Evolutionary conservation across 2,888 invertebrate genomes (phyloP).

Genomic region (Yponomeuta malinellus): DNA sequence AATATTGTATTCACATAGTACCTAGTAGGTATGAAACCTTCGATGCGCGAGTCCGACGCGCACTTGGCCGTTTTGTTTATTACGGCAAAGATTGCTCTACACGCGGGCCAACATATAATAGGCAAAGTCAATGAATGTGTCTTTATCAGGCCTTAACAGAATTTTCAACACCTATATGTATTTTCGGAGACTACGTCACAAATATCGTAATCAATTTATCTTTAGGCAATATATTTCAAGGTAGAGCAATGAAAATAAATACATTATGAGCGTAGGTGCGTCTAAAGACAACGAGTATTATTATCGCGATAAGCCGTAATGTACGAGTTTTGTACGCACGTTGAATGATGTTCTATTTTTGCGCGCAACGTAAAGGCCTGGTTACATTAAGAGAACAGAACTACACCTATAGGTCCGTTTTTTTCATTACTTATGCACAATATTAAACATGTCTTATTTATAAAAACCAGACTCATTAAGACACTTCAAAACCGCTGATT

Average conservation of each 20-base stretch:
- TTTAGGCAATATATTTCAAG: neutral
- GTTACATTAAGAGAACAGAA: slow-evolving; percentile 21
- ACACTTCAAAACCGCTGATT: no score
- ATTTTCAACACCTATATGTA: neutral
- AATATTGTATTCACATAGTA: no score
- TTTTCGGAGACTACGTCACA: neutral
- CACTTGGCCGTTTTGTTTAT: no score
- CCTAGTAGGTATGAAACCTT: no score
- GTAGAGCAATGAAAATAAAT: slow-evolving; percentile 12
- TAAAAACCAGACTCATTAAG: no score
- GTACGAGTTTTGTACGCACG: slow-evolving; percentile 57
- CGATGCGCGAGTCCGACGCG: no score
- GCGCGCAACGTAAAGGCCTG: slow-evolving; percentile 34
- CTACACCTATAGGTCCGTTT: no score
- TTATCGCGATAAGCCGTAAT: slow-evolving; percentile 63
- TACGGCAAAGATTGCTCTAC: no score
- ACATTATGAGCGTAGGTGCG: slow-evolving; percentile 57
- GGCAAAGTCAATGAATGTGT: neutral
- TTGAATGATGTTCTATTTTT: slow-evolving; percentile 69
- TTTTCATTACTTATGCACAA: no score
- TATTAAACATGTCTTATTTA: no score
- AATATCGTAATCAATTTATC: neutral
- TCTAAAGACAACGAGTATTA: slow-evolving; percentile 51
- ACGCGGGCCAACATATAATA: no score
- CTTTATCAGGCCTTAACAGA: neutral